Conservation (phyloP, 2,888 invertebrate genomes). For the Drosophila macrospina region DNA sequence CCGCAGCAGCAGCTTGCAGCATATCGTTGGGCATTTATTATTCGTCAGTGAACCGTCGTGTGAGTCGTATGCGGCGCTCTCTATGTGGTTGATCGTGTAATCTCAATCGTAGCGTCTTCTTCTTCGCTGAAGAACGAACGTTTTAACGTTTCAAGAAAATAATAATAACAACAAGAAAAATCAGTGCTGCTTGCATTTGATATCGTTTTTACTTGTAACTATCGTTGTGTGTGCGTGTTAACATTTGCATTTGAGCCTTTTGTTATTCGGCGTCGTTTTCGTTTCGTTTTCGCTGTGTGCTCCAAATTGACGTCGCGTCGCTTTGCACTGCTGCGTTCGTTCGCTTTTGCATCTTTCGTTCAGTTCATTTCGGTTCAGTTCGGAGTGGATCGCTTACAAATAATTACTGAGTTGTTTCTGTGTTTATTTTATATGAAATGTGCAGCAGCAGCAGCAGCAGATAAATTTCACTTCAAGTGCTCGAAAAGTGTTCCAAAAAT, state of each 20-base stretch:
- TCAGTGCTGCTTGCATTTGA: constrained; percentile 18
- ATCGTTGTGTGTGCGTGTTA: constrained; percentile 39
- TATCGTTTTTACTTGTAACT: background rate
- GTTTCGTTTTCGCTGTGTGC: constrained; percentile 49
- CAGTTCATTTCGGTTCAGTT: constrained; percentile 19
- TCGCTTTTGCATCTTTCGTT: constrained; percentile 33
- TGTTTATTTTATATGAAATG: constrained; percentile 29
- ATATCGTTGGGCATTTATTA: constrained; percentile 57
- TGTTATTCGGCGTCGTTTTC: constrained; percentile 32
- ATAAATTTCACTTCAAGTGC: constrained; percentile 49
- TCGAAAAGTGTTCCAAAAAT: constrained; percentile 38
- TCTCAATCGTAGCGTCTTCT: constrained; percentile 56
- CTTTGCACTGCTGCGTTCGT: constrained; percentile 6
- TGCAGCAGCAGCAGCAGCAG: constrained; percentile 21
- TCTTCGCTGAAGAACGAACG: constrained; percentile 75
- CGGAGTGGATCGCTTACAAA: constrained; percentile 35
- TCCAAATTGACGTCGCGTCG: constrained; percentile 53
- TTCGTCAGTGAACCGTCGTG: constrained; percentile 78
- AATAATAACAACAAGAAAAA: constrained; percentile 15
- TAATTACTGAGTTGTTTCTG: constrained; percentile 60
- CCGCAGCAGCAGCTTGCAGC: constrained; percentile 53
- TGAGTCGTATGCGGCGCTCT: constrained; percentile 54
- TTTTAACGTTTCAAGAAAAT: constrained; percentile 64
- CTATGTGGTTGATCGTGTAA: constrained; percentile 17
- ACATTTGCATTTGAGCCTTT: constrained; percentile 44